Conservation (phyloP, 1,140 invertebrate species). For the Tetranychus cinnabarinus region DNA sequence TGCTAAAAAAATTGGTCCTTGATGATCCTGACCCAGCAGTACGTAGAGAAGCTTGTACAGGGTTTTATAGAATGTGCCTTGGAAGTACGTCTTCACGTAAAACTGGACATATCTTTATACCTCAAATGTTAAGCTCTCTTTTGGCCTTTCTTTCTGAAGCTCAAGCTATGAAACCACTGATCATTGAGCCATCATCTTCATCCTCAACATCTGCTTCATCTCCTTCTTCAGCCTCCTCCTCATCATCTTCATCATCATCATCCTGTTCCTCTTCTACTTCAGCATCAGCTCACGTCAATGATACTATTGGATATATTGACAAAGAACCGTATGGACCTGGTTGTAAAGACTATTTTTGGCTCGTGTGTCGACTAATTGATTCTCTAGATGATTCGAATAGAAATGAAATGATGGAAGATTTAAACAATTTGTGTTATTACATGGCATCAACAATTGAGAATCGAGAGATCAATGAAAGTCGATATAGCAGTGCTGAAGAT, state of each 20-base stretch:
- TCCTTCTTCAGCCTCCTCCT: no score
- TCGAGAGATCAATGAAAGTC: conserved; percentile 52
- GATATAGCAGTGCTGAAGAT: conserved; percentile 55
- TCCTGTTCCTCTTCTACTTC: neutral
- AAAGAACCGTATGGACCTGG: conserved; percentile 45
- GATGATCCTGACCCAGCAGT: conserved; percentile 65
- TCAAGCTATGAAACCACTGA: conserved; percentile 49
- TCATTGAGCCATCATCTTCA: neutral
- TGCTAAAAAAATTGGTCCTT: conserved; percentile 47
- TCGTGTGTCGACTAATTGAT: conserved; percentile 62
- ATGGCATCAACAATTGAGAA: conserved; percentile 44
- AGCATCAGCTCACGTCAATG: conserved; percentile 16
- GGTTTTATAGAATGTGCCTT: conserved; percentile 57
- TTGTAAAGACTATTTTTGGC: conserved; percentile 79
- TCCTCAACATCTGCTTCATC: conserved; percentile 7
- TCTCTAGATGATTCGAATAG: conserved; percentile 42
- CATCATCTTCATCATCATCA: no score
- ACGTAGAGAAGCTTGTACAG: conserved; percentile 61
- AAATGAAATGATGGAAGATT: conserved; percentile 22
- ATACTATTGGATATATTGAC: neutral
- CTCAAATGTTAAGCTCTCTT: conserved; percentile 50
- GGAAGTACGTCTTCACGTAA: conserved; percentile 37
- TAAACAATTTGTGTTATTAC: conserved; percentile 46
- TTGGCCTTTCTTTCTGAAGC: conserved; percentile 53
- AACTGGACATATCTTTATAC: conserved; percentile 32